Evolutionary conservation across 1,140 invertebrate species (phyloP).

Genomic region (Achatina immaculata): DNA sequence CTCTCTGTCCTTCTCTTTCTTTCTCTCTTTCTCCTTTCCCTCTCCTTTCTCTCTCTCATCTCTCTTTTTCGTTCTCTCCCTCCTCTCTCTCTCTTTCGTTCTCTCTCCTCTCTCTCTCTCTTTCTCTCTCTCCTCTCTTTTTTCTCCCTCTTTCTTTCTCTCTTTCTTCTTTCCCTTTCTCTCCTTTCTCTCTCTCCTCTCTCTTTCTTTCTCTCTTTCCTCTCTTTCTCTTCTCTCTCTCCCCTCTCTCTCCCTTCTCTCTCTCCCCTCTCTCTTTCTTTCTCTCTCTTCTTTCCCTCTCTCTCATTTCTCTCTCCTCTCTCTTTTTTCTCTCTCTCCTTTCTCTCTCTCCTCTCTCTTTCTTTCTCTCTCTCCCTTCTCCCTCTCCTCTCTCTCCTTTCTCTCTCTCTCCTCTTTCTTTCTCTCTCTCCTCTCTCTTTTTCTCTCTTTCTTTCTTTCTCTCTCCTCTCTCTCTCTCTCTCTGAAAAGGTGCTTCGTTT

Average conservation of each 20-base stretch:
- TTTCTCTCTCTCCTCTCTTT: not conserved
- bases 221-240: not conserved
- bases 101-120: not conserved
- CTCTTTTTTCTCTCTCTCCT: not conserved
- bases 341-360: not conserved
- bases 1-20: not conserved
- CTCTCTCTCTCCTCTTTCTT: not conserved
- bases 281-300: not conserved
- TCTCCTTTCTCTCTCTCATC: not conserved
- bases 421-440: not conserved
- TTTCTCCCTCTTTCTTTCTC: not conserved
- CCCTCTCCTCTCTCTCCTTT: not conserved
- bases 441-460: not conserved
- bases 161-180: not conserved
- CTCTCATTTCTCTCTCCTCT: not conserved
- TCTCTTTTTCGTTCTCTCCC: conserved; percentile 3
- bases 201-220: not conserved
- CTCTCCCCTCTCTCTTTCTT: not conserved
- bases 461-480: too few species aligned
- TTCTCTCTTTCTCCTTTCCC: too few species aligned
- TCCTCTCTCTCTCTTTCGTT: not conserved
- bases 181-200: not conserved
- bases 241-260: not conserved
- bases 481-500: not conserved
- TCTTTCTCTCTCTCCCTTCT: too few species aligned